A percentile compares a stretch with the other conserved stretches of the same genome.
phyloP scores from a whole-genome alignment of 2,113 vertebrate genomes.

The Salvator merianae region DNA sequence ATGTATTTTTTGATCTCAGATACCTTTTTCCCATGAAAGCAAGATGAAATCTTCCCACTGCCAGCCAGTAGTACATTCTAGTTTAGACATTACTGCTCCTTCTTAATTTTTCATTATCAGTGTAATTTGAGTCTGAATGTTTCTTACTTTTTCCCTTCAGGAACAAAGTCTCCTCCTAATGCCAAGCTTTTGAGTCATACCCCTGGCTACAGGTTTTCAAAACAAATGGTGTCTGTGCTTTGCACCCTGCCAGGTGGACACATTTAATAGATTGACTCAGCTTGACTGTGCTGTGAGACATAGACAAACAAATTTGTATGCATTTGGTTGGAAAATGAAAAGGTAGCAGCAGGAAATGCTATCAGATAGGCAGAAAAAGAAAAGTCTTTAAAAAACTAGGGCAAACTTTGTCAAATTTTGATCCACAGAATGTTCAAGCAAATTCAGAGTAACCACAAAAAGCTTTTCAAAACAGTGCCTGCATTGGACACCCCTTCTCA shows the following conservation, averaged over 20 bases:
- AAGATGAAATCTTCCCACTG: not conserved
- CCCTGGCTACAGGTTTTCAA: not conserved
- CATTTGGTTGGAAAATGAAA: constrained; percentile 12
- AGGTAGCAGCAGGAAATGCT: not conserved
- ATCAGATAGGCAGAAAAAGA: not conserved
- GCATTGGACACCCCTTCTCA: no score
- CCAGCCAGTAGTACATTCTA: not conserved
- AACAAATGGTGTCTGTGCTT: not conserved
- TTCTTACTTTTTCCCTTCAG: not conserved
- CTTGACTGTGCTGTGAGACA: not conserved
- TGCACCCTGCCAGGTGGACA: not conserved
- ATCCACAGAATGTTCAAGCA: not conserved
- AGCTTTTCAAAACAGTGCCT: not conserved
- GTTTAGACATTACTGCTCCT: not conserved
- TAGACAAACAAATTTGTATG: constrained; percentile 3
- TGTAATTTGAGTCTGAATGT: not conserved
- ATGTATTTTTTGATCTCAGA: not conserved
- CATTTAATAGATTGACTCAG: not conserved
- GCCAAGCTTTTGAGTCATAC: not conserved
- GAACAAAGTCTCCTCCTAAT: not conserved
- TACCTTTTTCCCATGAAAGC: not conserved
- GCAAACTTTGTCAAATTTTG: not conserved
- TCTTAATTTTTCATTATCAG: not conserved
- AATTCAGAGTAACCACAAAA: not conserved
- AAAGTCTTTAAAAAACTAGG: not conserved